Base-by-base conservation (phyloP, 2,888 invertebrate species). In the Aradus depressus region DNA sequence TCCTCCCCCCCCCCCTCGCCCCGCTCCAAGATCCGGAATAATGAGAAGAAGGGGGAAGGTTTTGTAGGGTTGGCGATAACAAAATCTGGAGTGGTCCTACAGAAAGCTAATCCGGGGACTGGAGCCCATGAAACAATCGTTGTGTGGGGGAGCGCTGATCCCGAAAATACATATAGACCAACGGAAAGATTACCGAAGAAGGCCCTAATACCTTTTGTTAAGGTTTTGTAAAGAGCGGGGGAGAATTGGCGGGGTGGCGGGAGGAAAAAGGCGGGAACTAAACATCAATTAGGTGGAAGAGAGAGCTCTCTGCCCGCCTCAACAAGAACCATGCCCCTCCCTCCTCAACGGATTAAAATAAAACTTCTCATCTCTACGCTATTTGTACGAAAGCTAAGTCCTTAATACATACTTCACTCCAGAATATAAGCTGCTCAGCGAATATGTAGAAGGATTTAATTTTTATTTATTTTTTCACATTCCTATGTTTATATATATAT, bases 81-180 rank as follows among this genome's bases (percentile, higher is more conserved):
- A 48, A 47, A 52, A 49, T 52, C 43, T 52, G 42, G 41, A 52
- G 52, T 48, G 52, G 50, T 34, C 34, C 21, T 31, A 12, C 16
- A 19, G 26, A 32, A 28, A 25, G 38, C 31, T 32, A 37, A 19
- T 39, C 39, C 39, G n/a, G 42, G 32, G 37, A 41, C 32, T 41
- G 38, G 32, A 41, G 41, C 21, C 34, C 26, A 35, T 42, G 23
- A 42, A 5, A 25, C 22, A 35, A 41, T 44, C 35, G 37, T 39
- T 50, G 38, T 39, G n/a, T 25, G 52, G 37, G 25, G 41, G 49
- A 12, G 48, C 52, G 32, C 53, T 57, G 57, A 59, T 59, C 59
- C 59, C 56, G 59, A 59, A 57, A 59, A 59, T 59, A 59, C 59
- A 59, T 57, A 59, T 54, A 52, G 54, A 49, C 51, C 52, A 56